Conservation (phyloP, 2,797 vertebrate species). For the Arnoldichthys spilopterus region DNA sequence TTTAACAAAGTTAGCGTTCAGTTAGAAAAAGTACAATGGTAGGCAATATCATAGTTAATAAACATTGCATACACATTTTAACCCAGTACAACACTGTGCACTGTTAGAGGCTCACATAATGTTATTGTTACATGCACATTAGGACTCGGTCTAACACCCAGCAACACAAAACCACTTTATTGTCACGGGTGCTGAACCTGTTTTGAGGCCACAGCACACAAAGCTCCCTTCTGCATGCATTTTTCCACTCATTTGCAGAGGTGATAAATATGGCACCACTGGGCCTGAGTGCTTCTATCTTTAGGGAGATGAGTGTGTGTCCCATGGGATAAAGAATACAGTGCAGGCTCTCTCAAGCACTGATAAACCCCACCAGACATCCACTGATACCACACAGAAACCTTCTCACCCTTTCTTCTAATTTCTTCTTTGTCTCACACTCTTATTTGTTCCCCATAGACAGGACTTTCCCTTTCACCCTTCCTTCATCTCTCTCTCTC, state of each 20-base stretch:
- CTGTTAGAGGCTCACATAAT: neutral
- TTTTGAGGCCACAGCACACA: conserved; percentile 45
- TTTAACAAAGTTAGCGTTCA: too few relatives aligned
- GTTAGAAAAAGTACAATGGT: neutral
- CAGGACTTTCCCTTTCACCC: conserved; percentile 52
- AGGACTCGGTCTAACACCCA: conserved; percentile 8
- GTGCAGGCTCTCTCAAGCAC: conserved; percentile 78
- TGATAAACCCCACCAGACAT: conserved; percentile 79
- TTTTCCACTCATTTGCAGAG: conserved; percentile 76
- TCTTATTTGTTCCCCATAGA: conserved; percentile 26
- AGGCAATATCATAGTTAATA: neutral
- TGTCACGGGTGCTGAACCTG: conserved; percentile 46
- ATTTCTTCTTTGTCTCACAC: neutral
- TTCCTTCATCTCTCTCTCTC: neutral
- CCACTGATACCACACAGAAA: conserved; percentile 60
- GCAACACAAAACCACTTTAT: conserved; percentile 35
- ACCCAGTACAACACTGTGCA: neutral
- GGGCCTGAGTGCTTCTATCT: conserved; percentile 75
- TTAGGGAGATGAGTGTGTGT: conserved; percentile 74
- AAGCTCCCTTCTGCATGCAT: conserved; percentile 61
- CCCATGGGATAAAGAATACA: conserved; percentile 78
- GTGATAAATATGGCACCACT: conserved; percentile 80
- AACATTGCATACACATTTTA: neutral
- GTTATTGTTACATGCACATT: neutral
- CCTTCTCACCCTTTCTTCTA: conserved; percentile 61